Conservation (phyloP, 2,888 invertebrate genomes). For the Drosophila monieri region DNA sequence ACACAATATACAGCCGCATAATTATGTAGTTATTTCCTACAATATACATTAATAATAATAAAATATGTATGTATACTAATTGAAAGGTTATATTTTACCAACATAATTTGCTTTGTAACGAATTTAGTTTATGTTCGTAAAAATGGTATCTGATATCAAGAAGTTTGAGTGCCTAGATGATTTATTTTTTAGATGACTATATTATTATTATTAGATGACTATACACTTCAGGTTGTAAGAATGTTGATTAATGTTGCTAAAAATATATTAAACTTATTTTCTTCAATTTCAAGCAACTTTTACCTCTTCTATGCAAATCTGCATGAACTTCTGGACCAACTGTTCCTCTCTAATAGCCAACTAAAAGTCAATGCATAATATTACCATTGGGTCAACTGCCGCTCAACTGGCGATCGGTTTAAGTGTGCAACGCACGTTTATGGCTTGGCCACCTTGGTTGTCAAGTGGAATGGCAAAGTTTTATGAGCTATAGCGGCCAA, state of each 20-base stretch:
- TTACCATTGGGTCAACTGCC: constrained; percentile 26
- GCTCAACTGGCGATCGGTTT: constrained; percentile 28
- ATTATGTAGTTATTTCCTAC: no score
- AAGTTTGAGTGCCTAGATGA: no score
- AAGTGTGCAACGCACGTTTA: constrained; percentile 60
- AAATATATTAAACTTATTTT: not conserved
- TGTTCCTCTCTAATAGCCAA: constrained; percentile 3
- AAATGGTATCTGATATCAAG: not conserved
- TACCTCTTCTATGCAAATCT: constrained; percentile 18
- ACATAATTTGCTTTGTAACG: not conserved
- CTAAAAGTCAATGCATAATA: constrained; percentile 52
- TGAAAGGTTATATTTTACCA: constrained; percentile 1
- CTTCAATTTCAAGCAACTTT: no score
- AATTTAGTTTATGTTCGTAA: not conserved
- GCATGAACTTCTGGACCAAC: constrained; percentile 13
- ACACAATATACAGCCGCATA: no score
- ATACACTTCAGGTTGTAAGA: no score
- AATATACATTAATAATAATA: no score
- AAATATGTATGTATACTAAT: no score
- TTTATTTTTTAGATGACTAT: no score
- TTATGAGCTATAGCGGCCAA: constrained; percentile 62
- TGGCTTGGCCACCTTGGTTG: constrained; percentile 41
- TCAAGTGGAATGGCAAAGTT: constrained; percentile 37
- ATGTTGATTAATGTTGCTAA: not conserved
- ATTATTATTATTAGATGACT: no score